phyloP scores from a whole-genome alignment of 2,113 vertebrate genomes.

The Colinus virginianus region DNA sequence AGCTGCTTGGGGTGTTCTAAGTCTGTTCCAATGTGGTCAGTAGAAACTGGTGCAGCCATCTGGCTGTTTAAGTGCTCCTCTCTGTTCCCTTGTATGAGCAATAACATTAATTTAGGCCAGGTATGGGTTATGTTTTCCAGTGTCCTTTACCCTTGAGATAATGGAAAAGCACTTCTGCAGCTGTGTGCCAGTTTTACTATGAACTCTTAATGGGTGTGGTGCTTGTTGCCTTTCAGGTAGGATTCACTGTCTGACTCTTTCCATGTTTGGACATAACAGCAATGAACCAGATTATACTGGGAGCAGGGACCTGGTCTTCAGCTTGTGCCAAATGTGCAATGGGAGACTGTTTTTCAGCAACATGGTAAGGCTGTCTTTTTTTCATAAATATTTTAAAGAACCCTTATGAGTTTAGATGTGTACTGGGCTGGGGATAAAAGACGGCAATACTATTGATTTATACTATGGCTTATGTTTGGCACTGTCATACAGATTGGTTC shows the following conservation, averaged over 20 bases:
- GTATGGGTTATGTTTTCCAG: neutral
- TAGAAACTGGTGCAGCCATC: neutral
- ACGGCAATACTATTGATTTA: neutral
- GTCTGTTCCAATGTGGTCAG: neutral
- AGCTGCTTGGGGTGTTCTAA: neutral
- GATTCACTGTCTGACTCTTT: neutral
- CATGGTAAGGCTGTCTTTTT: neutral
- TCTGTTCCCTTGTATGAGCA: accelerated
- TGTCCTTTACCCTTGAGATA: neutral
- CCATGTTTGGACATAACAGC: neutral
- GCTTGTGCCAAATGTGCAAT: neutral
- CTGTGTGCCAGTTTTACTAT: neutral
- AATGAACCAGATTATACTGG: neutral
- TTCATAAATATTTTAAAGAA: neutral
- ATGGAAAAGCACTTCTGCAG: neutral
- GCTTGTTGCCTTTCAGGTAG: neutral
- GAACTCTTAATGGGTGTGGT: accelerated
- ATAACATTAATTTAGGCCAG: neutral
- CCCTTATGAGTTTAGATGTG: neutral
- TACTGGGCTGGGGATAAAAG: neutral
- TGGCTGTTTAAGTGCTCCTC: neutral
- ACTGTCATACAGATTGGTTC: neutral
- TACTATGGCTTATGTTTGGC: neutral
- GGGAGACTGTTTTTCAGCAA: neutral
- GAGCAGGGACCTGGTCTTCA: neutral